These are phyloP conservation scores for Microcebus lehilahytsara DNA, from an alignment of 2,113 vertebrate genomes.

Conservation along the genomic window DNA sequence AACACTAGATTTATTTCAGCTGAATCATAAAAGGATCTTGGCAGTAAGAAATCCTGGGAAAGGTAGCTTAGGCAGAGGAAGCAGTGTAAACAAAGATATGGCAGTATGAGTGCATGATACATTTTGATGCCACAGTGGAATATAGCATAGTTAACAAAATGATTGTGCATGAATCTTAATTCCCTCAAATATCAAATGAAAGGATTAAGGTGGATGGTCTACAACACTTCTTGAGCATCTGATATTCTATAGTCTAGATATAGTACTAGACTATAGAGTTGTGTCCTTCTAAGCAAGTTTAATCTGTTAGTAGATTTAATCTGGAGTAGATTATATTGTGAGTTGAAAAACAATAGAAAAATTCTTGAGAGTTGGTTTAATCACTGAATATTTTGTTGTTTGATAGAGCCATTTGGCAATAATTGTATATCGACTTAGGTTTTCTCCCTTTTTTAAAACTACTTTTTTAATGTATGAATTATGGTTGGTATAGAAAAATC, in stretches of 20 bases:
- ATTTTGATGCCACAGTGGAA: neutral
- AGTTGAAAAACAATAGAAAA: neutral
- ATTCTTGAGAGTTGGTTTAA: neutral
- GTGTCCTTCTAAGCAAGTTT: neutral
- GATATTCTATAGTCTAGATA: neutral
- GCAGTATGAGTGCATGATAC: neutral
- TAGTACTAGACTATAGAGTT: too few species aligned
- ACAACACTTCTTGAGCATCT: neutral
- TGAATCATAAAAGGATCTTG: neutral
- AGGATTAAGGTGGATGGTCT: neutral
- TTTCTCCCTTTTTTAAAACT: neutral
- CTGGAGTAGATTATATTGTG: neutral
- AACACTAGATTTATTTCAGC: neutral
- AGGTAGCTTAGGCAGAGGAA: neutral
- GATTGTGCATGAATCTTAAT: neutral
- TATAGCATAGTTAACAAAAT: neutral
- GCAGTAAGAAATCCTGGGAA: neutral
- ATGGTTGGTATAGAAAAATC: neutral
- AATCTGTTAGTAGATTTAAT: neutral
- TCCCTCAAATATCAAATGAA: neutral
- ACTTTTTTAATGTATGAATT: neutral
- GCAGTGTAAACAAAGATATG: neutral
- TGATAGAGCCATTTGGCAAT: neutral
- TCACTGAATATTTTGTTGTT: neutral
- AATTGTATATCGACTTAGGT: neutral